These are phyloP conservation scores for Tethya wilhelma DNA, from an alignment of 37 sponge, comb jelly and placozoan genomes.

Conservation along the genomic window DNA sequence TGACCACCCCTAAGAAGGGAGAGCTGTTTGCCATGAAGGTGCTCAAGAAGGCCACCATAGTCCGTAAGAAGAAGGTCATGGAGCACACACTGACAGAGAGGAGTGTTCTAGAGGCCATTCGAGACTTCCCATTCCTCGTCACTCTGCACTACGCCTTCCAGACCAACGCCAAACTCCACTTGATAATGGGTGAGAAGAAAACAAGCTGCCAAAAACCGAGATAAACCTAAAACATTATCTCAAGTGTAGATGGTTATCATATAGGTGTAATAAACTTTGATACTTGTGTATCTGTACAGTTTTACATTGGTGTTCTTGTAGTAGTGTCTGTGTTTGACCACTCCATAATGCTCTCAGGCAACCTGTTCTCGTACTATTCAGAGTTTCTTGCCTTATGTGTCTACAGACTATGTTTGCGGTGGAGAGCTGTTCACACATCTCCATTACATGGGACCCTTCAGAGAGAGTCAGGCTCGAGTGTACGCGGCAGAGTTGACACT, in stretches of 20 bases:
- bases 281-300: no score
- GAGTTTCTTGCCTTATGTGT: no score
- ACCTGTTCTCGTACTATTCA: no score
- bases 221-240: no score
- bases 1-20: conserved; percentile 65
- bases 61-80: conserved; percentile 92
- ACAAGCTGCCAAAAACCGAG: no score
- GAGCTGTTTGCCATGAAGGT: conserved; percentile 99
- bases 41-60: conserved; percentile 89
- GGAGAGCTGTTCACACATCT: conserved; percentile 98
- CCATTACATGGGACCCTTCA: conserved; percentile 81
- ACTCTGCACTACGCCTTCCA: conserved; percentile 99
- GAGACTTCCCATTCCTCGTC: conserved; percentile 95
- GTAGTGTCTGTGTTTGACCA: no score
- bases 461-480: conserved; percentile 73
- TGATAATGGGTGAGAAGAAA: conserved; percentile 96
- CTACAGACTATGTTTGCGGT: conserved; percentile 95
- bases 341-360: no score
- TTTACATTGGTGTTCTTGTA: no score
- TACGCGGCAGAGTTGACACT: conserved; percentile 91
- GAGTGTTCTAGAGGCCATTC: conserved; percentile 87
- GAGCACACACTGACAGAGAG: conserved; percentile 97
- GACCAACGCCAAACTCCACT: conserved; percentile 94
- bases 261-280: no score
- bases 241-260: no score